Base-by-base conservation (phyloP, 1,140 invertebrate genomes). In the Caenorhabditis brenneri region DNA sequence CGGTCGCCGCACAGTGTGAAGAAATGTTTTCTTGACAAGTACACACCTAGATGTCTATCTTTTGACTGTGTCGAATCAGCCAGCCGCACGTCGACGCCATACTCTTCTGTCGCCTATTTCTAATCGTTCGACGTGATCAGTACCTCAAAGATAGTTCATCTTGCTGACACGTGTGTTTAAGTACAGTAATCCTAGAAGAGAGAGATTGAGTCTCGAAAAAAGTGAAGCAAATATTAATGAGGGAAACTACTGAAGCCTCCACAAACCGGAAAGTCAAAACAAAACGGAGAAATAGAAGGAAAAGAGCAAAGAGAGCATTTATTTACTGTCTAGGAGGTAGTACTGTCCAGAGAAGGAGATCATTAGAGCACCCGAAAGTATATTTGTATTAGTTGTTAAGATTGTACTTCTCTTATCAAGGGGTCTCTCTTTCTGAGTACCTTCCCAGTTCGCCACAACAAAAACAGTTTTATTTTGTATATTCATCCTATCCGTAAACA, bases 11-110 rank as follows among this genome's bases (percentile, higher is more conserved):
- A 74, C 65, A 10, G 36, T 42, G 36, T n/a, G n/a, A n/a, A 74
- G 36, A 74, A 46, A 74, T 42, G 36, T 42, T 74, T 42, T 42
- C 65, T 24, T 42, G 65, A 46, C 65, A 74, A 74, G 65, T 74
- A 74, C 65, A 74, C 65, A 74, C 65, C 29, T 74, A 74, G 65
- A 74, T 74, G 36, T 74, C 65, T 74, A 74, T 74, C 65, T 74
- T n/a, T 42, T 46, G 31, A 74, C 36, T 42, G 65, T 74, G 65
- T 42, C 65, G 65, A 74, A 74, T 74, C 36, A 39, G 19, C 36
- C 33, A 74, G 65, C 36, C 65, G 65, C 65, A 74, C 65, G 65
- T 74, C 65, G 36, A 22, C 65, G n/a, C 65, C 58, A 4, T 65
- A 12, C 9, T 36, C 31, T 36, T 10, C 31, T 29, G 16, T 42